phyloP scores from a whole-genome alignment of 2,113 vertebrate species.

The Oxyruncus cristatus region DNA sequence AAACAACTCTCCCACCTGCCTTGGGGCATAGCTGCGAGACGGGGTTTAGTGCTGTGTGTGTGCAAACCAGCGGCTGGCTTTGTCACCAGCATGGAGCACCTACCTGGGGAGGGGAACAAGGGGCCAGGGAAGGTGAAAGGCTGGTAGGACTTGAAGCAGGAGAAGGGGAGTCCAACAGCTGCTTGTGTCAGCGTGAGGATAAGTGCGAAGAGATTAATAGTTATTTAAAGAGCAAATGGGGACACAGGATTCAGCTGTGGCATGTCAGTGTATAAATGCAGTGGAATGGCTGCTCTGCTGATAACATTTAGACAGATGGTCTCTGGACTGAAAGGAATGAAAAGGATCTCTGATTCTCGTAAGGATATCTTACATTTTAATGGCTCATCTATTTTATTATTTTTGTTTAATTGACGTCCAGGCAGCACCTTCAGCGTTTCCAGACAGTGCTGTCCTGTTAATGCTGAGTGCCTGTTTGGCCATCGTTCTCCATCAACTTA shows the following conservation, averaged over 20 bases:
- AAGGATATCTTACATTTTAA: constrained; percentile 26
- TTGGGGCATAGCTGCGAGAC: constrained; percentile 45
- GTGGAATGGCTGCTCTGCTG: constrained; percentile 74
- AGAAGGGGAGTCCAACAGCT: constrained; percentile 77
- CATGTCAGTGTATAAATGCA: constrained; percentile 83
- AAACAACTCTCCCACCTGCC: constrained; percentile 52
- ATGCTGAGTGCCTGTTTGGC: rapidly evolving
- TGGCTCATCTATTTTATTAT: neutral
- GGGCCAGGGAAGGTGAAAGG: constrained; percentile 10
- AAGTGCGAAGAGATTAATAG: constrained; percentile 88
- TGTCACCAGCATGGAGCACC: constrained; percentile 68
- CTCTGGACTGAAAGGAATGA: constrained; percentile 71
- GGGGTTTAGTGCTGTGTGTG: neutral
- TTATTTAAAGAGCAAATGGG: constrained; percentile 83
- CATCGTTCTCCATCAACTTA: neutral
- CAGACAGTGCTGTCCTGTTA: neutral
- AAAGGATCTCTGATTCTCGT: constrained; percentile 14
- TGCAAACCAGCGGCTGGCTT: neutral
- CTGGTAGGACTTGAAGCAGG: neutral
- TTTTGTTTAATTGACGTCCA: neutral
- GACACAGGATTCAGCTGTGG: constrained; percentile 79
- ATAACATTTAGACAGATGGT: constrained; percentile 70
- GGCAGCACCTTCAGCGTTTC: neutral
- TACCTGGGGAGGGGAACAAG: constrained; percentile 50
- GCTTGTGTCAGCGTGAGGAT: constrained; percentile 81